Percentiles rank a stretch among this genome's conserved stretches.
These are phyloP conservation scores for Helicoverpa zea DNA, from an alignment of 1,140 invertebrate genomes.

Conservation along the genomic window DNA sequence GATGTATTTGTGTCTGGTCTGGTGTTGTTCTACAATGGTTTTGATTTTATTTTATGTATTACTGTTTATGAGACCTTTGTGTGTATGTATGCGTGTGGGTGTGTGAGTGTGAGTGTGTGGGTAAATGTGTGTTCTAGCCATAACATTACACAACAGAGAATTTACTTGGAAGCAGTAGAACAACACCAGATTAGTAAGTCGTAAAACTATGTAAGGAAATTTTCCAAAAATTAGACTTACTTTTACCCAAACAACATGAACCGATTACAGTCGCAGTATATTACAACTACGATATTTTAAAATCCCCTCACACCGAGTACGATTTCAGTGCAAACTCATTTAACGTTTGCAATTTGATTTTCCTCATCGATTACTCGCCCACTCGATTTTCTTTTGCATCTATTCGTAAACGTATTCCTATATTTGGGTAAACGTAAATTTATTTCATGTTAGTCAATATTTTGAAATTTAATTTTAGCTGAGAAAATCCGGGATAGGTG, in stretches of 20 bases:
- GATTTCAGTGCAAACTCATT: constrained; percentile 26
- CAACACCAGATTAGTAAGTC: too few species aligned
- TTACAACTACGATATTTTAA: not conserved
- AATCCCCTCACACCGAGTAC: not conserved
- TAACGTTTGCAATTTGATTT: constrained; percentile 33
- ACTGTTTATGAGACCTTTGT: not conserved
- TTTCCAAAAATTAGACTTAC: too few species aligned
- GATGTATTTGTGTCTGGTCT: constrained; percentile 15
- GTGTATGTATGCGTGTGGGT: not conserved
- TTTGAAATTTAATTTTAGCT: constrained; percentile 14
- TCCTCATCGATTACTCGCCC: constrained; percentile 38
- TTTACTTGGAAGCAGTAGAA: too few species aligned
- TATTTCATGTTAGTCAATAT: constrained; percentile 22
- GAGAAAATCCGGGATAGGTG: not conserved
- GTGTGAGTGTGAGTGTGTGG: not conserved
- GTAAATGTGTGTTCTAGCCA: not conserved
- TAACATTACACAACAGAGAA: too few species aligned
- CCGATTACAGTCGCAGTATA: not conserved
- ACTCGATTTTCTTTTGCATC: constrained; percentile 33
- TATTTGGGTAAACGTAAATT: constrained; percentile 7
- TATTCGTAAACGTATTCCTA: constrained; percentile 12
- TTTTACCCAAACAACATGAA: not conserved
- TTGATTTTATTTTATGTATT: not conserved
- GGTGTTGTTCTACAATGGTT: not conserved
- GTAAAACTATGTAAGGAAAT: too few species aligned